phyloP scores from a whole-genome alignment of 1,140 invertebrate genomes.

The Cydia fagiglandana region DNA sequence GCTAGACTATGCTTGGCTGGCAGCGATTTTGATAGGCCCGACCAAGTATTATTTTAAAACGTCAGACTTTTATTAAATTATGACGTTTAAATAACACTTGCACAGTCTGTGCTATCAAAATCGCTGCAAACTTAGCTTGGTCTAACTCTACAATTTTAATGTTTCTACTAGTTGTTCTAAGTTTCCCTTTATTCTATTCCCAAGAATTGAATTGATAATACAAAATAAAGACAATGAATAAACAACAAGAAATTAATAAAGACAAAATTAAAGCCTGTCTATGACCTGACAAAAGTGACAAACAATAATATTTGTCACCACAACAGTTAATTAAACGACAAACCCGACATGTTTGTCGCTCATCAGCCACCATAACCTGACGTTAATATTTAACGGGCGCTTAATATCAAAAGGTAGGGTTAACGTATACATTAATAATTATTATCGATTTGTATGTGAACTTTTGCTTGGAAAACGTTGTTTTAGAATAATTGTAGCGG shows the following conservation, averaged over 20 bases:
- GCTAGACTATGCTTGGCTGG: too few relatives aligned
- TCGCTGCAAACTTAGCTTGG: too few relatives aligned
- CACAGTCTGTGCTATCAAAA: too few relatives aligned
- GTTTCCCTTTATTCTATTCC: too few relatives aligned
- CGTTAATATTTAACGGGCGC: neutral
- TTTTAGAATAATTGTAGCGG: slow-evolving; percentile 42
- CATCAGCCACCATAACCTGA: neutral
- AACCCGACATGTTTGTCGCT: neutral
- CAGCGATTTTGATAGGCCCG: too few relatives aligned
- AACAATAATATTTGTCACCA: neutral
- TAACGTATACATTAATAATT: neutral
- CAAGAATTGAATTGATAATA: neutral
- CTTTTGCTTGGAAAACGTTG: slow-evolving; percentile 37
- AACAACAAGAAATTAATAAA: neutral
- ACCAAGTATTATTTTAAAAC: too few relatives aligned
- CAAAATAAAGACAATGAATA: too few relatives aligned
- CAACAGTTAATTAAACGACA: neutral
- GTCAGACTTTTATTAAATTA: too few relatives aligned
- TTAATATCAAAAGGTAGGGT: slow-evolving; percentile 6
- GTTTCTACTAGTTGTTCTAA: too few relatives aligned
- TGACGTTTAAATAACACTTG: too few relatives aligned
- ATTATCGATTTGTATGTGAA: slow-evolving; percentile 30
- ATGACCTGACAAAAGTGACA: neutral
- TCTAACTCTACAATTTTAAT: too few relatives aligned
- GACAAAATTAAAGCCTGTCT: neutral